Base-by-base conservation (phyloP, 2,113 vertebrate genomes). In the Papio anubis region DNA sequence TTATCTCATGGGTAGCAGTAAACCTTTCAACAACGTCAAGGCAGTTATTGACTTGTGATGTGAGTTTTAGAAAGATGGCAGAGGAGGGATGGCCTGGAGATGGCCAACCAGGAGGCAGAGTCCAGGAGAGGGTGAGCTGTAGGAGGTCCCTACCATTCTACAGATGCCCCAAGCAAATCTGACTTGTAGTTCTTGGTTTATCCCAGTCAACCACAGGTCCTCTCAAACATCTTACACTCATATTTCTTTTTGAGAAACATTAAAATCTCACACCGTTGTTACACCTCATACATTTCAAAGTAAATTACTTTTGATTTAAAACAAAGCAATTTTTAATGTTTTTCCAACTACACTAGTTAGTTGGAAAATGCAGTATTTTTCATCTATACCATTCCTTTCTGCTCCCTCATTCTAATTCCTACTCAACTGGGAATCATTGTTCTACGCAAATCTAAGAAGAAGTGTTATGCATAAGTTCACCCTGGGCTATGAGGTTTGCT, bases 271-370 rank as follows among this genome's bases (percentile, higher is more conserved):
- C 27, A 81, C 38, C 20, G 7, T 76, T 70, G 80, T 35, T 93
- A 72, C 20, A 66, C 18, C 40, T 94, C 88, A 79, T 25, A 81
- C 38, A 78, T 73, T 81, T 83, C 68, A 14, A 59, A 50, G 61
- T 92, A 94, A 93, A 79, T 83, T 93, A n/a, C 35, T 10, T 79
- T 78, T 82, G 59, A 82, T 52, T 75, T 48, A 83, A 93, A 89
- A 32, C 48, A 82, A 93, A 61, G 57, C 30, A 45, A 64, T 78
- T 96, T 35, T 43, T 57, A 85, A 21, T 75, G 32, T 70, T 45
- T 87, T 35, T 79, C 61, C 70, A 52, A 35, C 16, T 57, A 35
- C 21, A 25, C 61, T 64, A 30, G 61, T 64, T 30, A 30, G 61
- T 64, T 64, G 61, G 61, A 14, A 64, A 64, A 64, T 64, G 30